Percentiles rank a stretch among this genome's conserved stretches.
Evolutionary conservation across 2,113 vertebrate genomes (phyloP).

Genomic region (Tragelaphus strepsiceros): DNA sequence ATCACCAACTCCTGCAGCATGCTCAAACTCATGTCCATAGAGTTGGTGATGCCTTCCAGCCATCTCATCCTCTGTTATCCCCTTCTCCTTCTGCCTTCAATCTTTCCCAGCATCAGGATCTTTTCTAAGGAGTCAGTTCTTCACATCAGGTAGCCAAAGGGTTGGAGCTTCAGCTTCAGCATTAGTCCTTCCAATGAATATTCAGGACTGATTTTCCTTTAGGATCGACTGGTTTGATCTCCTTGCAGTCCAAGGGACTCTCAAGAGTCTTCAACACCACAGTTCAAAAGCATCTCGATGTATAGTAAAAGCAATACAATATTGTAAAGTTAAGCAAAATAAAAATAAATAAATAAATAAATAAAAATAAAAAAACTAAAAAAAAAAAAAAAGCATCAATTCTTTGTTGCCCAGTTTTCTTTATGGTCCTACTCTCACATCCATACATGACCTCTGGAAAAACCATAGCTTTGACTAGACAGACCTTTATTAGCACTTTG

Average conservation of each 20-base stretch:
- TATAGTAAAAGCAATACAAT: no score
- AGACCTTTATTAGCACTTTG: neutral
- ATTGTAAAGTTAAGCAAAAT: no score
- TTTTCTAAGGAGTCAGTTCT: neutral
- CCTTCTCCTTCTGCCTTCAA: neutral
- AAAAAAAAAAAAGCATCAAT: neutral
- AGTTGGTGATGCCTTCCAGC: neutral
- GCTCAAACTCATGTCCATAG: neutral
- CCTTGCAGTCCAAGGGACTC: neutral
- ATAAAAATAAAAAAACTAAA: no score
- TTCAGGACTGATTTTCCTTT: neutral
- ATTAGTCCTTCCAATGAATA: neutral
- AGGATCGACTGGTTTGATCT: neutral
- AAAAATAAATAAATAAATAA: no score
- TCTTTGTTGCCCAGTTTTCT: neutral
- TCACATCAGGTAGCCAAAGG: neutral
- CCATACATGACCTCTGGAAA: neutral
- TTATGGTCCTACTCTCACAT: neutral
- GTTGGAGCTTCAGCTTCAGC: neutral
- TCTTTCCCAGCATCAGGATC: neutral
- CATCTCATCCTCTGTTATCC: neutral
- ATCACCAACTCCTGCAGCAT: neutral
- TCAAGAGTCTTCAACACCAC: neutral
- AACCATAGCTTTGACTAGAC: neutral
- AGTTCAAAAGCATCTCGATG: neutral